Conservation (phyloP, 2,113 vertebrate genomes). For the Astatotilapia flaviijosephi region DNA sequence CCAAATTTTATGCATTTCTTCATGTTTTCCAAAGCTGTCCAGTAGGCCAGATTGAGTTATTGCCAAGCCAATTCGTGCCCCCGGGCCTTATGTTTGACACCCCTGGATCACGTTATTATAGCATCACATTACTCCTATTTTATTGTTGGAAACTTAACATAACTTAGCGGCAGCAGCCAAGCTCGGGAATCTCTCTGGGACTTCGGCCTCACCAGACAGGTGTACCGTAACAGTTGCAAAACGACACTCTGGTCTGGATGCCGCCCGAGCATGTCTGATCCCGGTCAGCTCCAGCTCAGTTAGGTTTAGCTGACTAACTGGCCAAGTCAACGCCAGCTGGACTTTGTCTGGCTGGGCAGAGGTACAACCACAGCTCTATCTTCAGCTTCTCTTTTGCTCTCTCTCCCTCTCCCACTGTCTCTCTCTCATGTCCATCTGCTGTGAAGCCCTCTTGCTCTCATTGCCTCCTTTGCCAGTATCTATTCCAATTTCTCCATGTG, state of each 20-base stretch:
- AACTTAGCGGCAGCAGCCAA: not conserved
- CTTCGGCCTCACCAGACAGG: not conserved
- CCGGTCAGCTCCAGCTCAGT: not conserved
- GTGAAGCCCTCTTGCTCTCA: conserved; percentile 5
- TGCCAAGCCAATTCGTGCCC: not conserved
- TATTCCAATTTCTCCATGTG: conserved; percentile 15
- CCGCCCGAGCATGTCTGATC: not conserved
- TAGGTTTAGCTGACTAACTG: not conserved
- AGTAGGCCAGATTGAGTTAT: not conserved
- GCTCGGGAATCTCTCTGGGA: not conserved
- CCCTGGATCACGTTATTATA: not conserved
- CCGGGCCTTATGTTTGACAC: not conserved
- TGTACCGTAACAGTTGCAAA: conserved; percentile 21
- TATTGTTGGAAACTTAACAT: not conserved
- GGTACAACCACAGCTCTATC: conserved; percentile 7
- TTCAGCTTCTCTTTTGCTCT: conserved; percentile 5
- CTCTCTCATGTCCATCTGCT: conserved; percentile 51
- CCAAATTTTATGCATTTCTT: not conserved
- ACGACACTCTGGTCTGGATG: not conserved
- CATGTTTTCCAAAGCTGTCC: not conserved
- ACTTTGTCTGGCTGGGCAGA: conserved; percentile 22
- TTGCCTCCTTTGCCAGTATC: not conserved
- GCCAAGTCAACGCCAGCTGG: conserved; percentile 39
- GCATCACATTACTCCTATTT: not conserved
- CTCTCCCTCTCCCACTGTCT: not conserved